phyloP scores from a whole-genome alignment of 2,797 vertebrate genomes.

The Todus mexicanus region DNA sequence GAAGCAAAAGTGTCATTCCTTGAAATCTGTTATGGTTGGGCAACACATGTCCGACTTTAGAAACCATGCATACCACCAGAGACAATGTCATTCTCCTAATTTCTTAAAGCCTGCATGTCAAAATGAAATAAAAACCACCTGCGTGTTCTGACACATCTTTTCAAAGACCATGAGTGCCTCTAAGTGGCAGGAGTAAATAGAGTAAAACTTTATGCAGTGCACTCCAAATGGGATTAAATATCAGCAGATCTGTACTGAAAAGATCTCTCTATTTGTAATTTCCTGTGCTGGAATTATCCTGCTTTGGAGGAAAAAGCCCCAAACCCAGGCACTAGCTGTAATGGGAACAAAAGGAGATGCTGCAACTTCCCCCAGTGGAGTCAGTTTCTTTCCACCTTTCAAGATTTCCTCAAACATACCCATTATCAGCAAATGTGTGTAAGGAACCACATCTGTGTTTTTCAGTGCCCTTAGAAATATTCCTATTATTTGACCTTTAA shows the following conservation, averaged over 20 bases:
- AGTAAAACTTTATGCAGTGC: background rate
- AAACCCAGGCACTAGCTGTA: background rate
- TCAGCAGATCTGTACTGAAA: background rate
- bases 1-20: constrained; percentile 38
- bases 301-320: background rate
- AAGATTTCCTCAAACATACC: background rate
- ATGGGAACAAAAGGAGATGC: background rate
- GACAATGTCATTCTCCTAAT: constrained; percentile 37
- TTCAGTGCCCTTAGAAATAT: background rate
- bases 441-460: background rate
- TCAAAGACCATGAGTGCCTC: constrained; percentile 1
- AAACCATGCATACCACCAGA: constrained; percentile 32
- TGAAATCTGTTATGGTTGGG: constrained; percentile 49
- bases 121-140: constrained; percentile 46
- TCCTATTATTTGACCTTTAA: background rate
- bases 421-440: background rate
- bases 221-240: background rate
- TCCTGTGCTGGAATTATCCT: background rate
- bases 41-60: constrained; percentile 25
- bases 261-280: background rate
- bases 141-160: background rate
- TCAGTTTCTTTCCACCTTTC: background rate
- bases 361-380: background rate
- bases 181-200: constrained; percentile 18
- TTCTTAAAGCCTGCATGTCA: constrained; percentile 40